Base-by-base conservation (phyloP, 2,888 invertebrate genomes). In the Nowickia ferox region DNA sequence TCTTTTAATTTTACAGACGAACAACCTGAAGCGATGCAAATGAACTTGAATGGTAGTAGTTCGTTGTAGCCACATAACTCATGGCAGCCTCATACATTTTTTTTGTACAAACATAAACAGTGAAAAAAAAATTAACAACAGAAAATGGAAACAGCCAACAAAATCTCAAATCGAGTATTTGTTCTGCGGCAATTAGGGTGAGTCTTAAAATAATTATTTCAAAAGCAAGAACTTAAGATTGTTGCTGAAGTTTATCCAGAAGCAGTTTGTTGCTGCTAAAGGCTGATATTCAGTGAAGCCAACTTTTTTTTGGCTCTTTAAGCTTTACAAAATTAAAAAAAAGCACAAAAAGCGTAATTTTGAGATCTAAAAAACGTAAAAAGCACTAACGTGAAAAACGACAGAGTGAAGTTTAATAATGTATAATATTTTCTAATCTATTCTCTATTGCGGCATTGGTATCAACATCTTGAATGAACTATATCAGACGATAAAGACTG, bases 1-100 rank as follows among this genome's bases (percentile, higher is more conserved):
- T 82, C 84, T 85, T 82, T 85, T 81, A 77, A 85, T 85, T 85
- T 85, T 85, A 82, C 85, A 85, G 78, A 84, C 72, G 86, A 84
- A 57, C 79, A 86, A 86, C 79, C 76, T 72, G 72, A 79, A 84
- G 79, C 66, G 77, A 80, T 84, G 84, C 86, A 86, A 86, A 86
- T 86, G 86, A 84, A 86, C 76, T 83, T 84, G 65, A 82, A 84
- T 81, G 55, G 86, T 83, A 86, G 88, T 82, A 88, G 84, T 79
- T 84, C 84, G 82, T 84, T 83, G 78, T 84, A 80, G 79, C 65
- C 57, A 84, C 55, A 82, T 77, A 55, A 66, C 68, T 72, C 77
- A 74, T 81, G 79, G 76, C 38, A 48, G 78, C 83, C 51, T 71
- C 75, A 78, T 86, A 19, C 68, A 30, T 59, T 53, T 30, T n/a